Evolutionary conservation across 2,797 vertebrate genomes (phyloP), one percentile per base, ranked within the genome.

Genomic region (Danio jaintianensis): DNA sequence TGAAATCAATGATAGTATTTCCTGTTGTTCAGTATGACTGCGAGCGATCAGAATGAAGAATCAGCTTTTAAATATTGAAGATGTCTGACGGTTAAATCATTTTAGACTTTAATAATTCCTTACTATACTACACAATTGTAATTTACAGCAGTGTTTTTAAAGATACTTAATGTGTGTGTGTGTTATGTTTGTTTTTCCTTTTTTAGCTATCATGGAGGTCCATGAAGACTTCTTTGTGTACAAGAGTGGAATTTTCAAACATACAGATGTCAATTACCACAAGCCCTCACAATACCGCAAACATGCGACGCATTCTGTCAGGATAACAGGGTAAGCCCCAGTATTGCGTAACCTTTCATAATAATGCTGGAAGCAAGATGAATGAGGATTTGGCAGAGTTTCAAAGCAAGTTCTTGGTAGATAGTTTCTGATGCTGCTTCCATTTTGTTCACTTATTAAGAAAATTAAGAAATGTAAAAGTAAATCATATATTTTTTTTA

Each of bases 221-320:
- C 96, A 99, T 0, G 98, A 98, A 88, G 98, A 99, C 89, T 98
- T 99, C 92, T 99, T 99, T 89, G 89, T 96, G 88, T 99, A 99
- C 88, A 92, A 94, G 88, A 93, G 89, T 0, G 98, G 98, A 78
- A 94, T 99, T 91, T 99, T 98, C 77, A 94, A 93, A 68, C 97
- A 98, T 91, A 96, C 94, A 0, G 93, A 96, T 0, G 94, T 95
- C 90, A 97, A 93, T 48, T 89, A 90, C 22, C 90, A 92, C 85
- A 96, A 95, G 83, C 93, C 95, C 0, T 84, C 92, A 1, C 91
- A 89, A 11, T 95, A 95, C 88, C 95, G 94, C 77, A 92, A 94
- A 55, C 97, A 99, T 0, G 97, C 95, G 12, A 98, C 97, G 1
- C 98, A 99, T 90, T 99, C 97, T 0, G 93, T 98, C 87, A 96